These are phyloP conservation scores for Phylloscopus whistleri DNA, from an alignment of 2,113 vertebrate genomes.

Conservation along the genomic window DNA sequence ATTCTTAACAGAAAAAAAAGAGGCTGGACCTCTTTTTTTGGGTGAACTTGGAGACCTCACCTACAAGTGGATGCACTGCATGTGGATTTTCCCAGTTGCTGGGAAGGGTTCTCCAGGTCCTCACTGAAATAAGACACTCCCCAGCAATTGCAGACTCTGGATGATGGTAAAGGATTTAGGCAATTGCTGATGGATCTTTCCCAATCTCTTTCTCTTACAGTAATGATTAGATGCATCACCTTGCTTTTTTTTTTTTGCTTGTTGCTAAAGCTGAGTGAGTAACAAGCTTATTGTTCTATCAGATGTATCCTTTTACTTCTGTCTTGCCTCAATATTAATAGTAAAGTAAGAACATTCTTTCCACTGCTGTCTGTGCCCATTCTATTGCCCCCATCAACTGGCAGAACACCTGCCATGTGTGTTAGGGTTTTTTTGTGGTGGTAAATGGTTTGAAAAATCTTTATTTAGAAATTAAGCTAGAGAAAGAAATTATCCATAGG, in stretches of 20 bases:
- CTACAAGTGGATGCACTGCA: not conserved
- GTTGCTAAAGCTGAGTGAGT: not conserved
- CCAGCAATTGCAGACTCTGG: not conserved
- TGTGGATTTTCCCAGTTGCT: not conserved
- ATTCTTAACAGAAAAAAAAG: not conserved
- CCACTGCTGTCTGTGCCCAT: not conserved
- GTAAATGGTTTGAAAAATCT: not conserved
- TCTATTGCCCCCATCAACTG: fast-evolving
- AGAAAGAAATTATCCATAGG: not conserved
- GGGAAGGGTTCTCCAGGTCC: not conserved
- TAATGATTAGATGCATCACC: not conserved
- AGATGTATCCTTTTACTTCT: not conserved
- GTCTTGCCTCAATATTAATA: not conserved
- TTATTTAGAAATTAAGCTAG: not conserved
- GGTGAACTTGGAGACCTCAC: not conserved
- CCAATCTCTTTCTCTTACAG: not conserved
- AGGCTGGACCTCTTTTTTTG: not conserved
- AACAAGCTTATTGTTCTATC: not conserved
- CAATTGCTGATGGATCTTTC: not conserved
- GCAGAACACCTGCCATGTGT: not conserved
- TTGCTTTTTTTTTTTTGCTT: not conserved
- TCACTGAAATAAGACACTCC: not conserved
- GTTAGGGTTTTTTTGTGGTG: not conserved
- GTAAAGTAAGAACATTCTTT: not conserved
- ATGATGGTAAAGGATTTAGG: not conserved